Evolutionary conservation across 1,140 invertebrate species (phyloP), one percentile per base, ranked within the genome.

Genomic region (Drosophila ohnishii): DNA sequence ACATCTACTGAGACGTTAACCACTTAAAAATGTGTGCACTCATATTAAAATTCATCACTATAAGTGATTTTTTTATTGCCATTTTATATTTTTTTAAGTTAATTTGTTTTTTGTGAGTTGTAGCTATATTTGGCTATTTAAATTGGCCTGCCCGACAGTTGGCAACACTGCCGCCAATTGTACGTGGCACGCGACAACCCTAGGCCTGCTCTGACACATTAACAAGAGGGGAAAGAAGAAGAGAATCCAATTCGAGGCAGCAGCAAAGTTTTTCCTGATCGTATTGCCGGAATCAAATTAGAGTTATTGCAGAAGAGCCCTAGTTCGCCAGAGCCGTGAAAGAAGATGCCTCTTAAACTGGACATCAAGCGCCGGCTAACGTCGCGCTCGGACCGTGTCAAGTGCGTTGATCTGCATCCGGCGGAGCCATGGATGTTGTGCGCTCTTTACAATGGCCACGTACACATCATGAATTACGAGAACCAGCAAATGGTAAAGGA

Each of bases 391-490:
- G 99, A 99, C 92, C 95, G 99, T 75, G 98, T 99, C 8, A 99
- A 99, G 93, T 97, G 96, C 91, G 97, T 99, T 0, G 99, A 99
- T 92, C 94, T 99, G 62, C 99, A 99, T 93, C 98, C 98, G 10
- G 95, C 95, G 16, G 99, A 99, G 90, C 98, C 98, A 84, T 99
- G 99, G 99, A 97, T 99, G 95, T 93, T 99, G 32, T 98, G 97
- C 72, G 98, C 98, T 28, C 93, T 99, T 5, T 99, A 99, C 93
- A 99, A 98, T 93, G 99, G 99, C 73, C 97, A 99, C 92, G 98
- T 99, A 67, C 98, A 99, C 93, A 97, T 99, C 87, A 99, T 99
- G 98, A 99, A 99, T 92, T 96, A 98, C 94, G 98, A 99, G 91
- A 97, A 95, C 51, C 98, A 99, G 92, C 91, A 92, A 82, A 80